phyloP scores from a whole-genome alignment of 37 sponge, comb jelly and placozoan species.

The Sycon ciliatum region DNA sequence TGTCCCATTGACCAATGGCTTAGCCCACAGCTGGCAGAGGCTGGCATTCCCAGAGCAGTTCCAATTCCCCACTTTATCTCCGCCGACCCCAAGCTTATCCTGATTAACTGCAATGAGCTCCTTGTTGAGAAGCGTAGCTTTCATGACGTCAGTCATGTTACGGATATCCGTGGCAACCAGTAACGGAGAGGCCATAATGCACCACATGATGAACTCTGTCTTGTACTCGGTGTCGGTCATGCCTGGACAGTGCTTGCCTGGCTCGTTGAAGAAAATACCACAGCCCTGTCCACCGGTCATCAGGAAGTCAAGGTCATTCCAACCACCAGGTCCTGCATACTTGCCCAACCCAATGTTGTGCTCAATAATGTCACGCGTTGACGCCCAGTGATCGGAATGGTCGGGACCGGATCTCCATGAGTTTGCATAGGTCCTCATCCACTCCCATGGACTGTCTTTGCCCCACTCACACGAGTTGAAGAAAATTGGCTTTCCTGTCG shows the following conservation, averaged over 20 bases:
- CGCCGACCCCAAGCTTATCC: neutral
- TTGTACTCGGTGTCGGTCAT: neutral
- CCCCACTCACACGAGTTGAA: constrained; percentile 16
- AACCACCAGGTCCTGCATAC: constrained; percentile 10
- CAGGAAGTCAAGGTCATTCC: constrained; percentile 9
- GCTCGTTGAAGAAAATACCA: neutral
- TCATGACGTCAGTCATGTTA: neutral
- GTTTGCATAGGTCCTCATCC: neutral
- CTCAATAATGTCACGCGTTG: neutral
- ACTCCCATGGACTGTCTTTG: neutral
- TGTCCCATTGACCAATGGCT: neutral
- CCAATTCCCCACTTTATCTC: neutral
- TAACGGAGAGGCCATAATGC: constrained; percentile 1
- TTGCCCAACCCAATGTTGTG: neutral
- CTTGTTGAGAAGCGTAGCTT: neutral
- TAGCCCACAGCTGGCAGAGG: neutral
- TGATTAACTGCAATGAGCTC: constrained; percentile 1
- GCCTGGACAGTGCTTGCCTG: neutral
- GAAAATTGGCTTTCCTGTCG: neutral
- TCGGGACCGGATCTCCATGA: constrained; percentile 1
- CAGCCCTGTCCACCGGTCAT: constrained; percentile 10
- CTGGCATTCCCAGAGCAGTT: neutral
- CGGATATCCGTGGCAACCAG: constrained; percentile 1
- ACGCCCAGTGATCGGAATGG: neutral
- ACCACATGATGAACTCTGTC: neutral